Evolutionary conservation across 1,140 invertebrate species (phyloP), one percentile per base, ranked within the genome.

Genomic region (Bicyclus anynana): DNA sequence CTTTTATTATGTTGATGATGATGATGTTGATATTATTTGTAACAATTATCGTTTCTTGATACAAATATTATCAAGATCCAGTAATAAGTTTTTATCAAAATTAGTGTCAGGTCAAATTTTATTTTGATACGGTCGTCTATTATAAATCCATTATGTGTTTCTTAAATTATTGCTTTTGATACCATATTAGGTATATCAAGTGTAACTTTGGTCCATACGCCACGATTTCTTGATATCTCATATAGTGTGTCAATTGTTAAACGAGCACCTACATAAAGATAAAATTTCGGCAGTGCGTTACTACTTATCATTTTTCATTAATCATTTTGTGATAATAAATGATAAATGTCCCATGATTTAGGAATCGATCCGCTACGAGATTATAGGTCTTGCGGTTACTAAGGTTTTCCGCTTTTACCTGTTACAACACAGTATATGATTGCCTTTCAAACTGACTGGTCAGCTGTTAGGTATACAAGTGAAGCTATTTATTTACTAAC

Each of bases 301-400:
- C 6, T 18, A n/a, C 16, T 18, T 44, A 44, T 44, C 44, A 42
- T 40, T 49, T 33, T 50, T 47, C 27, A 51, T 48, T 10, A 33
- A 33, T 33, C 7, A 33, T n/a, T n/a, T n/a, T 33, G 10, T 29
- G 56, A 59, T 59, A 59, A 59, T n/a, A 52, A 52, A 53, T 59
- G 56, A 59, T 59, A 59, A 59, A 59, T 59, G 29, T 5, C 29
- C 56, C 9, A 35, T 48, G 26, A 53, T 59, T 59, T 21, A 27
- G 29, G 21, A 53, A 59, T 53, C 50, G 40, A 53, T 59, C 42
- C 48, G 42, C 12, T 44, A 14, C 26, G 17, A 44, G 40, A 44
- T 26, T 44, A 20, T 23, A 20, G n/a, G 29, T 40, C 20, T 42
- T 47, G 51, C 18, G 18, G 38, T 55, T 18, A 12, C 33, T 47